Base-by-base conservation (phyloP, 2,113 vertebrate genomes). In the Recurvirostra avosetta region DNA sequence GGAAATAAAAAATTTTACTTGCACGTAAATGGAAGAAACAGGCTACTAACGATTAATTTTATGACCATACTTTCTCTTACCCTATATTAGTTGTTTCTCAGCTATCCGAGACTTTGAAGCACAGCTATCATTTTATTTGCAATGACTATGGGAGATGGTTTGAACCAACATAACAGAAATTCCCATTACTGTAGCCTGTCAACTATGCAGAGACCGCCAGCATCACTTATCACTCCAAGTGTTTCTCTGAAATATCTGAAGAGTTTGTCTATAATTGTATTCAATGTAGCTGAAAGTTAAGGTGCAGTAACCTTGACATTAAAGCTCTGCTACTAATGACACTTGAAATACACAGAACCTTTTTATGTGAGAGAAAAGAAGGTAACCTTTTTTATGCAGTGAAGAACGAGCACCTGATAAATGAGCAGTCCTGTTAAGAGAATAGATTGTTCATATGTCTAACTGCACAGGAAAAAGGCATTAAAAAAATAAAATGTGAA, bases 181-280 rank as follows among this genome's bases (percentile, higher is more conserved):
- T 92, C 85, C 92, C 59, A 67, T 77, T 86, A 89, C 78, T 82
- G 50, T 85, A 78, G 81, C 89, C 79, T 93, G 90, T 84, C 95
- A 96, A 73, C 96, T 97, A 94, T 36, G 73, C 89, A 85, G 22
- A 93, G 86, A 97, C 29, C 2, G 0, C 76, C 77, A 93, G 86
- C 62, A 72, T 74, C 96, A 95, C 91, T 95, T 94, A 97, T 77
- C 92, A 77, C 96, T 91, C 70, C 91, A 94, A 97, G 78, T 80
- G 96, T 86, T 98, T 96, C 95, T 92, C 94, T 82, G 89, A 97
- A 97, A 98, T 90, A 50, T 74, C 86, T 91, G 95, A 74, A 94
- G 91, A 95, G 82, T 90, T 94, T 91, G 58, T 87, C 94, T 95
- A 40, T 94, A 97, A 96, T 85, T 86, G 87, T 83, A 95, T 94